These are phyloP conservation scores for Alviniconcha marisindica DNA, from an alignment of 1,140 invertebrate genomes.

Conservation along the genomic window DNA sequence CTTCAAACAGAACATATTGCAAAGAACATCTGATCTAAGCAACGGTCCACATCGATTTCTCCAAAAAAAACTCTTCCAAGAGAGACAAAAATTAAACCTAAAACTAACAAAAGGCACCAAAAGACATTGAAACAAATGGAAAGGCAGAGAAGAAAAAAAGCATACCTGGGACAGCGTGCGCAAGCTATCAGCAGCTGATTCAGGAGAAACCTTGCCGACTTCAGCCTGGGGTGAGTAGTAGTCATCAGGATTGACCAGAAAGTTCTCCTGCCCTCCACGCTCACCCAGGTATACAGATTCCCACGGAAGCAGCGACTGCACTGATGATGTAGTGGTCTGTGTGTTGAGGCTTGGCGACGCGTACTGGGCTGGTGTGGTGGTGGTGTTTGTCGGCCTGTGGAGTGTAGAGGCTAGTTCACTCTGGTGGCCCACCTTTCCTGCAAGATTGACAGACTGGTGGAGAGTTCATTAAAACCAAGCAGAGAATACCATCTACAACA, in stretches of 20 bases:
- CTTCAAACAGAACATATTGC: too few relatives aligned
- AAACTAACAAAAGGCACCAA: not conserved
- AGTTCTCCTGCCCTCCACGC: not conserved
- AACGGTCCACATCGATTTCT: too few relatives aligned
- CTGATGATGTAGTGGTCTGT: not conserved
- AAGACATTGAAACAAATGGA: not conserved
- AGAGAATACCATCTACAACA: too few relatives aligned
- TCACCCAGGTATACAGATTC: constrained; percentile 8
- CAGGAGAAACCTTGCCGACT: constrained; percentile 29
- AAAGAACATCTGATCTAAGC: too few relatives aligned
- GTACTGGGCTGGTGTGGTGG: not conserved
- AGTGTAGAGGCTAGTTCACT: too few relatives aligned
- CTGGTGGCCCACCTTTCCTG: not conserved
- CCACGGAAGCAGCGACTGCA: constrained; percentile 4
- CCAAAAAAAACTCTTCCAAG: too few relatives aligned
- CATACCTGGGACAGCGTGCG: constrained; percentile 51
- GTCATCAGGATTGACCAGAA: constrained; percentile 33
- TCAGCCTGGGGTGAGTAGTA: not conserved
- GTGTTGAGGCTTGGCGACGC: not conserved
- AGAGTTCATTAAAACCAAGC: too few relatives aligned
- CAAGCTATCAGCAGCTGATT: constrained; percentile 25
- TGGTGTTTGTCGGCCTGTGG: not conserved
- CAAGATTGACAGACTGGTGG: not conserved
- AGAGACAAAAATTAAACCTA: too few relatives aligned
- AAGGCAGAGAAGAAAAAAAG: not conserved